Evolutionary conservation across 2,888 invertebrate genomes (phyloP), one percentile per base, ranked within the genome.

Genomic region (Teleiodes luculella): DNA sequence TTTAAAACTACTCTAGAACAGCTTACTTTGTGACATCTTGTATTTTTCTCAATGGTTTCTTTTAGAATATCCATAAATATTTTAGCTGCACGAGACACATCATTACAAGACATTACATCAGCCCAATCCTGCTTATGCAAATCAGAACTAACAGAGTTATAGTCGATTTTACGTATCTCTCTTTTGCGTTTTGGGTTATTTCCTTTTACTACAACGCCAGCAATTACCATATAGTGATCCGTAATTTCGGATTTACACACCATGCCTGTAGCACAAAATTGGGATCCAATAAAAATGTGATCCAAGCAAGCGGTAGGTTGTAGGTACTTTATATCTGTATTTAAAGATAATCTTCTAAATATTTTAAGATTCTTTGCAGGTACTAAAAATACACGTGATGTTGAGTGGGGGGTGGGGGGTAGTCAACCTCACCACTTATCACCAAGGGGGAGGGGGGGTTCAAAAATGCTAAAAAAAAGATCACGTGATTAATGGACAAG

Each of bases 1-100:
- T 57, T 52, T 3, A 57, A 5, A 11, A 8, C 41, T n/a, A n/a
- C n/a, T n/a, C n/a, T n/a, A n/a, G n/a, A n/a, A n/a, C 5, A 24
- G 13, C 14, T 54, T 48, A 1, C 49, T 48, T 10, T 49, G 8
- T 39, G n/a, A n/a, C n/a, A n/a, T n/a, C n/a, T 39, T 16, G 54
- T 53, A 16, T 57, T 4, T 8, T 52, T 50, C 3, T 18, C 4
- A 5, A 48, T n/a, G 3, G 18, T 16, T 6, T 5, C 11, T 4
- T n/a, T 6, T 16, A 53, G 13, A 11, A 18, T 41, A 13, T 24
- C 16, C 14, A 6, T 24, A 20, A 53, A 53, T 3, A 14, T 18
- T 3, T 20, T 8, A 1, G 31, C 53, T 5, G 53, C 53, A 11
- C n/a, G 3, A 1, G 49, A 35, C 49, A 35, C 35, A 28, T 49